Base-by-base conservation (phyloP, 1,140 invertebrate species). In the Babylonia areolata region DNA sequence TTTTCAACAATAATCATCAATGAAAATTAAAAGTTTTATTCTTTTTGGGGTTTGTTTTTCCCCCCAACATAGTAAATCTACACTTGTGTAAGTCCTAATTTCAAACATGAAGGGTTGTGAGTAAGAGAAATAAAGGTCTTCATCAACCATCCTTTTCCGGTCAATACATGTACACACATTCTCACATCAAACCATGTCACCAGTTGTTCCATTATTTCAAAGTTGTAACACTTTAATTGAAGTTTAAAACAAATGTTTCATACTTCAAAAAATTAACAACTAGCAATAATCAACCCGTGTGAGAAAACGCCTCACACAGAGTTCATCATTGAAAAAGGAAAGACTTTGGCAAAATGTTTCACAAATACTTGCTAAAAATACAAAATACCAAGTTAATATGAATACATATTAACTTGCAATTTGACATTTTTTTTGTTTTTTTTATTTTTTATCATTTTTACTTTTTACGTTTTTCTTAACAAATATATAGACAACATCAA, bases 361-460 rank as follows among this genome's bases (percentile, higher is more conserved):
- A 79, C 78, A 79, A 79, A 79, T 79, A 79, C 46, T 79, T 79
- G 78, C 78, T 79, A 79, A 79, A 51, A 79, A 79, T 46, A 79
- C 46, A 79, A 79, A 79, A 79, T 79, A 79, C 28, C 39, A 42
- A 79, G 39, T 79, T 46, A 79, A 79, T 79, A 79, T 79, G 78
- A 79, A 79, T 23, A 79, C 78, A 79, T 79, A 79, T 79, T 78
- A 78, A 78, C 75, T 46, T 79, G 39, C 39, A 79, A 79, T 79
- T 79, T 79, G 78, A 79, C 78, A 79, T 79, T 79, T 79, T n/a
- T 79, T 79, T 79, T 39, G 39, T 15, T 39, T 42, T 5, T 64
- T 64, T 64, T 64, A 6, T 64, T 64, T 28, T 28, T 1, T 23
- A 20, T 79, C 42, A n/a, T 42, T 42, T 46, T 42, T n/a, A 23